Evolutionary conservation across 1,140 invertebrate species (phyloP).

Genomic region (Caenorhabditis brenneri): DNA sequence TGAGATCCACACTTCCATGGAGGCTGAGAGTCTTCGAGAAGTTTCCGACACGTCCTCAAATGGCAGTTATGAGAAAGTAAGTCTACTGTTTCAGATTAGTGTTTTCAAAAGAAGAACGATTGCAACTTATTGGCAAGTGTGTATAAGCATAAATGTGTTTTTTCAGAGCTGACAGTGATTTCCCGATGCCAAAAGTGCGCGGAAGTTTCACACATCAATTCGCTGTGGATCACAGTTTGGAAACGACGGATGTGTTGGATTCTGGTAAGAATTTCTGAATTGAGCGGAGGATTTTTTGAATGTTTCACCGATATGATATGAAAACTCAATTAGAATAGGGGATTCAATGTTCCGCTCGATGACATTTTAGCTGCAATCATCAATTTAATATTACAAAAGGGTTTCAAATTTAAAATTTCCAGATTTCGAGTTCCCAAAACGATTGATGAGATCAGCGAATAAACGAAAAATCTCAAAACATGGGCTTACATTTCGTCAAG

Average conservation of each 20-base stretch:
- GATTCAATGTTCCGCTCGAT: too few relatives aligned
- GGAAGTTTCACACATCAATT: slow-evolving; percentile 99
- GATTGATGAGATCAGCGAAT: not conserved
- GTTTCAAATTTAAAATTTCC: not conserved
- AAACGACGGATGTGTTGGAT: slow-evolving; percentile 44
- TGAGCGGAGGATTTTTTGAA: too few relatives aligned
- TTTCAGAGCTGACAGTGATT: slow-evolving; percentile 83
- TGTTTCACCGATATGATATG: too few relatives aligned
- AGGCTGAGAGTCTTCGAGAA: slow-evolving; percentile 95
- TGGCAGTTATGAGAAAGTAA: slow-evolving; percentile 90
- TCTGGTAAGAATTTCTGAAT: not conserved
- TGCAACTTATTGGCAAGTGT: not conserved
- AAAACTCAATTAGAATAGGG: too few relatives aligned
- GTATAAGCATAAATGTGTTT: not conserved
- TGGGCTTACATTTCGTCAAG: slow-evolving; percentile 39
- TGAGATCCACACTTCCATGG: slow-evolving; percentile 89
- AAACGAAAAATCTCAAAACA: slow-evolving; percentile 33
- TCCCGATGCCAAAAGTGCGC: slow-evolving; percentile 90
- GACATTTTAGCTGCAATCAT: too few relatives aligned
- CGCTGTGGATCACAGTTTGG: slow-evolving; percentile 75
- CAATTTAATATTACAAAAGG: too few relatives aligned
- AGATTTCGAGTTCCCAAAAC: slow-evolving; percentile 37
- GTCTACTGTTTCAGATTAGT: too few relatives aligned
- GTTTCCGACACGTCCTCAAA: slow-evolving; percentile 97
- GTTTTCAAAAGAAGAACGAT: too few relatives aligned